Base-by-base conservation (phyloP, 2,797 vertebrate species). In the Myotis vivesi region DNA sequence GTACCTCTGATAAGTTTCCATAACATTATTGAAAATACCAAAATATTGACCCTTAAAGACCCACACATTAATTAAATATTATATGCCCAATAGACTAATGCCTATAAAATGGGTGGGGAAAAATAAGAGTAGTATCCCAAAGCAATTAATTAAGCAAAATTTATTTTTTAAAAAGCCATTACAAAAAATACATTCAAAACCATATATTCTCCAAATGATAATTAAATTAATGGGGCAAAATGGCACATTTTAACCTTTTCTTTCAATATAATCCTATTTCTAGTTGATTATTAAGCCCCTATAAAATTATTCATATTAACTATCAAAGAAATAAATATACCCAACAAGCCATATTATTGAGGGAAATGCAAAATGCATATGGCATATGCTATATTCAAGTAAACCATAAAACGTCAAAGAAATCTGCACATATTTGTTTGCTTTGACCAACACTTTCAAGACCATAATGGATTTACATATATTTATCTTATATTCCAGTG, bases 311-410 rank as follows among this genome's bases (percentile, higher is more conserved):
- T 87, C 41, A 68, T 64, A 55, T 91, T 80, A 73, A 94, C 75
- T 92, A 94, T 64, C 30, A 95, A 76, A 75, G 16, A 9, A 53
- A 76, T 13, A 96, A 72, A 94, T 87, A 82, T 30, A 86, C 36
- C 11, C 28, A 92, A 83, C 1, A 90, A 90, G 30, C 6, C 38
- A 49, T 4, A 75, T 44, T 77, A 36, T 90, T 22, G 38, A 41
- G 30, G 44, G 6, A 92, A 86, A 81, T 72, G 19, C 0, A 90
- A 93, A 92, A 80, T 76, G 6, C 72, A 7, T 30, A 19, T 68
- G 23, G 6, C 72, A 7, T 30, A 22, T 68, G 23, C 5, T 68
- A 28, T 33, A 49, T 62, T 82, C 75, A 71, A 80, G 20, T 53
- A 86, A 82, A 89, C 44, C 4, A 57, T 41, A 80, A 55, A 16